These are phyloP conservation scores for Nasonovia ribisnigri DNA, from an alignment of 2,888 invertebrate genomes.

Conservation along the genomic window DNA sequence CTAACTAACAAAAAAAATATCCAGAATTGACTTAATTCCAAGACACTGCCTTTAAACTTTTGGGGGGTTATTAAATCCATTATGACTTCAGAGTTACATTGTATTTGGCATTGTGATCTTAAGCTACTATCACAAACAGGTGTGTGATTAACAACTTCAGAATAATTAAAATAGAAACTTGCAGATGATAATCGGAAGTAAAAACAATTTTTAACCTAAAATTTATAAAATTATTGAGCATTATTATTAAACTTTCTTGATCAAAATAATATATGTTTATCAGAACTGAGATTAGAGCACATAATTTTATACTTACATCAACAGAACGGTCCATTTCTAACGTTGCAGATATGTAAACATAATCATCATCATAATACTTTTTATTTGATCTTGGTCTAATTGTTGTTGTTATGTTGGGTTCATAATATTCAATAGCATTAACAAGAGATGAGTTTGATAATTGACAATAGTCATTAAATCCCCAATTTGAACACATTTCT, in stretches of 20 bases:
- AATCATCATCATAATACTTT: constrained; percentile 14
- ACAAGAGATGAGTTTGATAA: background rate
- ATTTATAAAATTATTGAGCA: background rate
- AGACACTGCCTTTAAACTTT: constrained; percentile 41
- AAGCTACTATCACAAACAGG: constrained; percentile 6
- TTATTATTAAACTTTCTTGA: background rate
- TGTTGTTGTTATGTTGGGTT: background rate
- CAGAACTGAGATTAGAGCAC: background rate
- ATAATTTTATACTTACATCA: background rate
- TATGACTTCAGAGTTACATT: constrained; percentile 30
- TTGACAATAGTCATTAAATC: constrained; percentile 43
- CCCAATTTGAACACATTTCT: constrained; percentile 46
- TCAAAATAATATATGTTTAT: background rate
- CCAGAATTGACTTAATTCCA: constrained; percentile 59
- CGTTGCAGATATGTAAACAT: constrained; percentile 19
- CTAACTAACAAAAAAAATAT: constrained; percentile 58
- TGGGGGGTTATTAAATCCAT: constrained; percentile 55
- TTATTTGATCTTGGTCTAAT: background rate
- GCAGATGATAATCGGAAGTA: constrained; percentile 21
- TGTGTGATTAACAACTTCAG: background rate
- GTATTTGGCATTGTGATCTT: constrained; percentile 39
- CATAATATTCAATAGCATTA: background rate
- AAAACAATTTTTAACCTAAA: constrained; percentile 10
- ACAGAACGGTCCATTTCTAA: constrained; percentile 24
- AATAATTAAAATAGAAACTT: constrained; percentile 9